A percentile compares a stretch with the other conserved stretches of the same genome.
These are phyloP conservation scores for Amiota minor DNA, from an alignment of 2,888 invertebrate species.

Conservation along the genomic window DNA sequence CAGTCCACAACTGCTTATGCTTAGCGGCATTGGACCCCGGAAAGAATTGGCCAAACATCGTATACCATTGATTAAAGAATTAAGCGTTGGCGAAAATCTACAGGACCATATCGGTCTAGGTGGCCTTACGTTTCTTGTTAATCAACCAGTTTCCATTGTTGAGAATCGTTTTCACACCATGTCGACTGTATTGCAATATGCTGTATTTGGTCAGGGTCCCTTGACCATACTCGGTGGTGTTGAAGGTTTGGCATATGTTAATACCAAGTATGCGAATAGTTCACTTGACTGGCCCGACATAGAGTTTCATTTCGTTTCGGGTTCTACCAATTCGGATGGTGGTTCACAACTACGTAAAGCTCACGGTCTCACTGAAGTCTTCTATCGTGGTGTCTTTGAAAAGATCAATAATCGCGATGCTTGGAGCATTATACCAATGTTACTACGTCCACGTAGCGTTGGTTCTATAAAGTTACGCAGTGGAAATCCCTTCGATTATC, in stretches of 20 bases:
- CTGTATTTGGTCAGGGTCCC: conserved; percentile 87
- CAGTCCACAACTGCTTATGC: conserved; percentile 93
- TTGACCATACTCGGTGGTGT: conserved; percentile 91
- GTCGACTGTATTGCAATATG: conserved; percentile 87
- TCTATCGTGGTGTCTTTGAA: conserved; percentile 83
- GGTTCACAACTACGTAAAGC: conserved; percentile 86
- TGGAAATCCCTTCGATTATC: conserved; percentile 89
- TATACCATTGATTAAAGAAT: conserved; percentile 86
- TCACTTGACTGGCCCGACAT: conserved; percentile 90
- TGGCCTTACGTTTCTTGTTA: conserved; percentile 87
- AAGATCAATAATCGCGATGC: conserved; percentile 85
- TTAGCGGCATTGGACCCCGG: conserved; percentile 89
- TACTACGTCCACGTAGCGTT: conserved; percentile 87
- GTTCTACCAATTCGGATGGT: conserved; percentile 89
- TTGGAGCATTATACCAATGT: conserved; percentile 89
- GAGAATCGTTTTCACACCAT: conserved; percentile 85
- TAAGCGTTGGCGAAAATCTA: conserved; percentile 88
- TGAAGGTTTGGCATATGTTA: conserved; percentile 91
- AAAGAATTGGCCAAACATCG: conserved; percentile 81
- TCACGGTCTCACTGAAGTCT: conserved; percentile 83
- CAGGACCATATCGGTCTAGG: conserved; percentile 93
- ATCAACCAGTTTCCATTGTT: conserved; percentile 85
- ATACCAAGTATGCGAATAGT: conserved; percentile 87
- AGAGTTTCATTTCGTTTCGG: conserved; percentile 90
- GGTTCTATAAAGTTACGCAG: conserved; percentile 88